phyloP scores from a whole-genome alignment of 2,888 invertebrate species.

The Cerastis rubricosa region DNA sequence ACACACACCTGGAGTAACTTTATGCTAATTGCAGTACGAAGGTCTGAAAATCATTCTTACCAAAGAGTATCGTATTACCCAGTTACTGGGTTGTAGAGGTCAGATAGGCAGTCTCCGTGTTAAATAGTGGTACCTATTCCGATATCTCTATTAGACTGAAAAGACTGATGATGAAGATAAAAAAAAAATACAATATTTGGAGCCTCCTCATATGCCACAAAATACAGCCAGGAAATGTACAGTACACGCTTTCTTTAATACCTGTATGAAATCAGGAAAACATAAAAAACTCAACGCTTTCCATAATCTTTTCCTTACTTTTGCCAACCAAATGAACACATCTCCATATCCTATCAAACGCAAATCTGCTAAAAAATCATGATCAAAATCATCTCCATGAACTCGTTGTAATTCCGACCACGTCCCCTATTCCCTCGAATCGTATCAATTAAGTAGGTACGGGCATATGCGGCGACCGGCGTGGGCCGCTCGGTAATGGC shows the following conservation, averaged over 20 bases:
- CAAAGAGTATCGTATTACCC: background rate
- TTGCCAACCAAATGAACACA: constrained; percentile 11
- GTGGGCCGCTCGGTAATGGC: constrained; percentile 80
- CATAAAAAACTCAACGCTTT: background rate
- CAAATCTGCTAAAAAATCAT: constrained; percentile 6
- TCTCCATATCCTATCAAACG: background rate
- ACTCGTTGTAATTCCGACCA: constrained; percentile 39
- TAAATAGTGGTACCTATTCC: background rate
- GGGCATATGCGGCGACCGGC: constrained; percentile 64
- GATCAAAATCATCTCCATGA: background rate
- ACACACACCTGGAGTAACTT: background rate
- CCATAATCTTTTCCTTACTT: background rate
- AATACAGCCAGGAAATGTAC: too few relatives aligned
- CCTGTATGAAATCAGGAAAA: background rate
- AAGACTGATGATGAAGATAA: background rate
- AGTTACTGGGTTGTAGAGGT: background rate
- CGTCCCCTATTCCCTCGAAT: constrained; percentile 36
- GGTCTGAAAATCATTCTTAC: too few relatives aligned
- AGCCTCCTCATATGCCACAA: too few relatives aligned
- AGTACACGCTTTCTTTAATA: background rate
- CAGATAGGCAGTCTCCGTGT: background rate
- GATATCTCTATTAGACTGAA: background rate
- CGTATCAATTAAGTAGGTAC: constrained; percentile 71
- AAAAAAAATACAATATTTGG: too few relatives aligned
- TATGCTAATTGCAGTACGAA: background rate